Conservation (phyloP, 2,797 vertebrate species). For the Lerista edwardsae region DNA sequence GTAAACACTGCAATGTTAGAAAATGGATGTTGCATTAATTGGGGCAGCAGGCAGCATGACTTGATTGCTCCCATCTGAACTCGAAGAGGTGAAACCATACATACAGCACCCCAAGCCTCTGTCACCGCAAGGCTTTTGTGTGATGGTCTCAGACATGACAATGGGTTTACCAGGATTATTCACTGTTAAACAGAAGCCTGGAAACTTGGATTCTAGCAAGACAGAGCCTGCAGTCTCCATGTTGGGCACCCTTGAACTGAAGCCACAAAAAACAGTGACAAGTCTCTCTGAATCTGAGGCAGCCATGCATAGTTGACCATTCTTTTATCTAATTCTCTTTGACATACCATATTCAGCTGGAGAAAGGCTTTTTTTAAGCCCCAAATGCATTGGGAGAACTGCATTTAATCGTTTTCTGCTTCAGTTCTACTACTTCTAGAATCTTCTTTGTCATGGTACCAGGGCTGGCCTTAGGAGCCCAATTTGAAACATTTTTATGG, state of each 20-base stretch:
- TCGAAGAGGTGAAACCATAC: neutral
- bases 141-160: neutral
- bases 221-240: neutral
- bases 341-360: neutral
- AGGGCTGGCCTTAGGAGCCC: too few relatives aligned
- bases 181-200: neutral
- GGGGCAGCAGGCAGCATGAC: neutral
- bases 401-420: neutral
- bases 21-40: neutral
- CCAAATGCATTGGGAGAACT: neutral
- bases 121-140: neutral
- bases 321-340: neutral
- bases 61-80: neutral
- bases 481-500: too few relatives aligned
- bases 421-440: neutral
- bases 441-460: neutral
- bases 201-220: neutral
- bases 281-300: neutral
- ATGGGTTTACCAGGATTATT: neutral
- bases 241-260: neutral
- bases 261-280: neutral
- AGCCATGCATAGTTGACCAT: neutral
- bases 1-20: neutral
- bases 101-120: neutral
- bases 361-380: neutral